phyloP scores from a whole-genome alignment of 53 echinoderm and acorn worm genomes.

The Paelopatides confundens region DNA sequence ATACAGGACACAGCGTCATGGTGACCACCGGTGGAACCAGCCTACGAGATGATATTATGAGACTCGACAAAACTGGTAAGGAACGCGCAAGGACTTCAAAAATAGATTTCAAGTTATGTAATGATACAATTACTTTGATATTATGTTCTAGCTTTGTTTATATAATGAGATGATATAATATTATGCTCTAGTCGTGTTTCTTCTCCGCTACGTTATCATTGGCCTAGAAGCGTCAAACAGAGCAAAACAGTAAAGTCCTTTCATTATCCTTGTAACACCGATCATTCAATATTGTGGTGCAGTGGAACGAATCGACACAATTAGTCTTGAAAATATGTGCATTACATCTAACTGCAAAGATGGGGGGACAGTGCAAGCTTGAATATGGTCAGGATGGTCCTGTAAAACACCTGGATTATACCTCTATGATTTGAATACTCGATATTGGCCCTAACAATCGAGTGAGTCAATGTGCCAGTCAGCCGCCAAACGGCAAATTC shows the following conservation, averaged over 20 bases:
- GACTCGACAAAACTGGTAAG: slow-evolving; percentile 90
- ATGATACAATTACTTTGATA: too few species aligned
- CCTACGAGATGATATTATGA: slow-evolving; percentile 94
- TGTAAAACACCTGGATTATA: too few species aligned
- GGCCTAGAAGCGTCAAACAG: slow-evolving; percentile 30
- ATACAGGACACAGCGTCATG: slow-evolving; percentile 94
- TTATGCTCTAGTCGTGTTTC: slow-evolving; percentile 9
- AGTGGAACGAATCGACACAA: slow-evolving; percentile 7
- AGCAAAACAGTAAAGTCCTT: slow-evolving; percentile 19
- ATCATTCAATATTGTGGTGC: slow-evolving; percentile 8
- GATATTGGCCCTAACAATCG: too few species aligned
- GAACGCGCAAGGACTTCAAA: neutral
- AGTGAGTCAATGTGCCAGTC: too few species aligned
- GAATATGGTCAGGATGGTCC: too few species aligned
- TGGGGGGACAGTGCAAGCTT: too few species aligned
- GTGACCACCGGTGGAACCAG: slow-evolving; percentile 98
- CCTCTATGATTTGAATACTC: too few species aligned
- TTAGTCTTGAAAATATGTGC: too few species aligned
- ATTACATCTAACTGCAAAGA: too few species aligned
- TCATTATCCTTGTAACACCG: slow-evolving; percentile 2
- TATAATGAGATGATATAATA: neutral
- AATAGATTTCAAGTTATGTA: too few species aligned
- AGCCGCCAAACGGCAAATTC: too few species aligned
- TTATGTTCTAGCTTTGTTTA: neutral
- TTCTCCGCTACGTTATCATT: slow-evolving; percentile 17